Evolutionary conservation across 1,140 invertebrate species (phyloP).

Genomic region (Pinna nobilis): DNA sequence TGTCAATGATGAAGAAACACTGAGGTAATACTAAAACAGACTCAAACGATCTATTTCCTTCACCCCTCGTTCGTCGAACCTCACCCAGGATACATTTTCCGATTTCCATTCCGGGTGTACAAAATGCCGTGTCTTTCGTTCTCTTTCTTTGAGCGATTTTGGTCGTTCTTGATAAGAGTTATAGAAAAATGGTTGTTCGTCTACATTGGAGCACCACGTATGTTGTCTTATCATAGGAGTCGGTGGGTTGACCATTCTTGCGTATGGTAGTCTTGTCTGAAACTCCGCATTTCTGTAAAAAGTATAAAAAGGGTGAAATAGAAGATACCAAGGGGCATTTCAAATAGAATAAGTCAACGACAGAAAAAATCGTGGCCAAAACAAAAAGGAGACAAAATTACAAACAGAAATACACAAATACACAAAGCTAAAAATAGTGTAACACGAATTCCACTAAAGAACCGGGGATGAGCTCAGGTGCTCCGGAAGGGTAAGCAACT

Average conservation of each 20-base stretch:
- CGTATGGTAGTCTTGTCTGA: constrained; percentile 6
- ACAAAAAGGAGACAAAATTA: neutral
- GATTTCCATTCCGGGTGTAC: constrained; percentile 32
- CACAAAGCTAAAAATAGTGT: neutral
- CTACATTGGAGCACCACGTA: neutral
- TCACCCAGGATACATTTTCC: constrained; percentile 23
- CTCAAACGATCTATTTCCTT: constrained; percentile 26
- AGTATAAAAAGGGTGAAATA: neutral
- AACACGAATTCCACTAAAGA: no score
- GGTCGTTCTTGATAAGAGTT: constrained; percentile 11
- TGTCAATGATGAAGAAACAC: no score
- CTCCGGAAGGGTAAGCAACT: no score
- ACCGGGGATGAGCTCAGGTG: no score
- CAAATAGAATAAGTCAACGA: neutral
- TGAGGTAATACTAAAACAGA: constrained; percentile 10
- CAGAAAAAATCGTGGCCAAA: neutral
- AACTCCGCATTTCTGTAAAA: constrained; percentile 15
- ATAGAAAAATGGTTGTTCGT: constrained; percentile 9
- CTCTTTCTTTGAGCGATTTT: constrained; percentile 9
- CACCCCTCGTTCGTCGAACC: constrained; percentile 14
- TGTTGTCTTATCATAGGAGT: neutral
- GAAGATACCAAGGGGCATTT: neutral
- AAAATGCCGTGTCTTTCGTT: constrained; percentile 15
- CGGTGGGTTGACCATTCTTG: neutral
- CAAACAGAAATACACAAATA: neutral